Conservation (phyloP, 2,113 vertebrate genomes). For the Rhinoderma darwinii region DNA sequence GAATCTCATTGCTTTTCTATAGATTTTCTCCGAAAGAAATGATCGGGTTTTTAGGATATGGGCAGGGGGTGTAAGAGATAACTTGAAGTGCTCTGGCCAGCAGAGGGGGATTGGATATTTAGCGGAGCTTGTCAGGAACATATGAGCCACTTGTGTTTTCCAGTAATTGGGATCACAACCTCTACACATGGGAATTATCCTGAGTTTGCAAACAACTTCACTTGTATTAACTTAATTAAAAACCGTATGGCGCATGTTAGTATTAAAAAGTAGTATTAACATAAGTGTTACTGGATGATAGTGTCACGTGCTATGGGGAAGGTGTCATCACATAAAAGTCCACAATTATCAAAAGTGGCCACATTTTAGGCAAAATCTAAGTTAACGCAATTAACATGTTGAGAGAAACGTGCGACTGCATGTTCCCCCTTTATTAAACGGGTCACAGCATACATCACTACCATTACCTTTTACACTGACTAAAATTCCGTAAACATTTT, state of each 20-base stretch:
- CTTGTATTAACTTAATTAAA: constrained; percentile 5
- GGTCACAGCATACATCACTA: too few relatives aligned
- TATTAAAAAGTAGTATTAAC: neutral
- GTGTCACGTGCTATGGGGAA: neutral
- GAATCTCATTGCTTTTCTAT: constrained; percentile 42
- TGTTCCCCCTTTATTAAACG: too few relatives aligned
- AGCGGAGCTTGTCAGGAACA: constrained; percentile 34
- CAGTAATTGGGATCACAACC: constrained; percentile 56
- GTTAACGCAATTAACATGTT: too few relatives aligned
- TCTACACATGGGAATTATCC: neutral
- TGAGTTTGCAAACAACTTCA: constrained; percentile 39
- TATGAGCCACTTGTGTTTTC: constrained; percentile 39
- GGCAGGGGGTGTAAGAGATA: constrained; percentile 41
- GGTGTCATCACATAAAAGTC: neutral
- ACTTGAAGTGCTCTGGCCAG: constrained; percentile 33
- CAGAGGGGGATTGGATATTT: constrained; percentile 12
- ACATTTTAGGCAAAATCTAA: too few relatives aligned
- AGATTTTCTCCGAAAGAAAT: constrained; percentile 33
- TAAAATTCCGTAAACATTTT: too few relatives aligned
- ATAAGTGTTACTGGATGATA: neutral
- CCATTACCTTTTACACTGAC: too few relatives aligned
- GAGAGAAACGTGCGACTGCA: too few relatives aligned
- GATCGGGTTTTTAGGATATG: constrained; percentile 22
- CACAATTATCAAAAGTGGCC: too few relatives aligned
- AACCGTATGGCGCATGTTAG: neutral